Percentiles rank a stretch among this genome's conserved stretches.
Evolutionary conservation across 2,113 vertebrate genomes (phyloP).

Genomic region (Psammodynastes pulverulentus): DNA sequence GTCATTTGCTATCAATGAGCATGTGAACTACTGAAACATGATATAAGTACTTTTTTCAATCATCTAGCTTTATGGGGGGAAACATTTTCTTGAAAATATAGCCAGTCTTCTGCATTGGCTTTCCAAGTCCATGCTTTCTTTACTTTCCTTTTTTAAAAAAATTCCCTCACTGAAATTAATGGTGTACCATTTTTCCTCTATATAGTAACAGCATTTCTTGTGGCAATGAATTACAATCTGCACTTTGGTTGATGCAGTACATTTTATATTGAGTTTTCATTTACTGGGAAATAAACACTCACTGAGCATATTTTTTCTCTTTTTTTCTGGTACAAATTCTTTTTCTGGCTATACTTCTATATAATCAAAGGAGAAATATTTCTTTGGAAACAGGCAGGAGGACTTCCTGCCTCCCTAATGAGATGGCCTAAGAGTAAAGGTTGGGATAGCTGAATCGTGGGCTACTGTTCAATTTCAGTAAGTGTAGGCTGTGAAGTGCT

Average conservation of each 20-base stretch:
- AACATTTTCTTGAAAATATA: not conserved
- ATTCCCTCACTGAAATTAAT: not conserved
- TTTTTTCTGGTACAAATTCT: not conserved
- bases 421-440: not conserved
- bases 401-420: not conserved
- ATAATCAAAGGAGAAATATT: conserved; percentile 6
- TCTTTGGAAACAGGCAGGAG: conserved; percentile 3
- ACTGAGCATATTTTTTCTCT: not conserved
- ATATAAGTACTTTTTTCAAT: not conserved
- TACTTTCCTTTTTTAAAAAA: not conserved
- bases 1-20: not conserved
- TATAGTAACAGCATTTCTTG: not conserved
- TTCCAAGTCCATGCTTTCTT: not conserved
- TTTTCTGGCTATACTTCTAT: not conserved
- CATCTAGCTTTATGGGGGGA: not conserved
- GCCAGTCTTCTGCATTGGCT: not conserved
- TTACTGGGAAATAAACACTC: not conserved
- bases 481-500: not conserved
- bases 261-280: conserved; percentile 8
- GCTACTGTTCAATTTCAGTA: not conserved
- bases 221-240: not conserved
- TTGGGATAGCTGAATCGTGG: not conserved
- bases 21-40: not conserved
- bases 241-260: not conserved
- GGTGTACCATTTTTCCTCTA: not conserved